Percentiles rank a stretch among this genome's conserved stretches.
Conservation (phyloP, 1,140 invertebrate species). For the Neotoxoptera formosana region DNA sequence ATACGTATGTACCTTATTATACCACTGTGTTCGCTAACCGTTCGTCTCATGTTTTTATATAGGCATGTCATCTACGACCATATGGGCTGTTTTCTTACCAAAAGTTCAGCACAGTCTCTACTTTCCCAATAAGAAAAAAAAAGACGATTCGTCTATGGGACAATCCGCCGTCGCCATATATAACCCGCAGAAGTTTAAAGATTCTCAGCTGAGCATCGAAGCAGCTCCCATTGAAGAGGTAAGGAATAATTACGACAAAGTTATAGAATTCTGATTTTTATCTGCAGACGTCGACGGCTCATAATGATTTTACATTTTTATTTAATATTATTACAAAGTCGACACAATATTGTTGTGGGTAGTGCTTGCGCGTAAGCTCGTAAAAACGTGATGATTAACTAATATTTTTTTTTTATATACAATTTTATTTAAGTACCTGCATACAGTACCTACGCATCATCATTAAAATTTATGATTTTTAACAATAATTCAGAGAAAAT, state of each 20-base stretch:
- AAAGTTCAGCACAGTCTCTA: constrained; percentile 30
- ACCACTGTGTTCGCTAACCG: neutral
- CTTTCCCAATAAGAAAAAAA: constrained; percentile 45
- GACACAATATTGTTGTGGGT: no score
- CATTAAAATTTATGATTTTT: no score
- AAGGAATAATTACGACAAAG: neutral
- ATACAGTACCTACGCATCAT: no score
- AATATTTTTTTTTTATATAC: no score
- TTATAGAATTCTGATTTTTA: no score
- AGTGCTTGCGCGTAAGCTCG: no score
- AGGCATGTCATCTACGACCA: constrained; percentile 21
- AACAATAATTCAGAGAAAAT: no score
- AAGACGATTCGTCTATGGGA: neutral
- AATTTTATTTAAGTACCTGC: no score
- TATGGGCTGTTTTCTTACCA: constrained; percentile 23
- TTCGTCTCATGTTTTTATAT: neutral
- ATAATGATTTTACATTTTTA: no score
- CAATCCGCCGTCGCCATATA: constrained; percentile 29
- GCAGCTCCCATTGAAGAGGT: neutral
- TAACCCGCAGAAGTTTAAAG: neutral
- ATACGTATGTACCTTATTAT: neutral
- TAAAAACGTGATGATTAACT: no score
- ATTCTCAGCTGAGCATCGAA: constrained; percentile 15
- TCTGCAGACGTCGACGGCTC: no score
- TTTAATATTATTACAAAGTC: no score